Evolutionary conservation across 2,113 vertebrate species (phyloP).

Genomic region (Pao palembangensis): DNA sequence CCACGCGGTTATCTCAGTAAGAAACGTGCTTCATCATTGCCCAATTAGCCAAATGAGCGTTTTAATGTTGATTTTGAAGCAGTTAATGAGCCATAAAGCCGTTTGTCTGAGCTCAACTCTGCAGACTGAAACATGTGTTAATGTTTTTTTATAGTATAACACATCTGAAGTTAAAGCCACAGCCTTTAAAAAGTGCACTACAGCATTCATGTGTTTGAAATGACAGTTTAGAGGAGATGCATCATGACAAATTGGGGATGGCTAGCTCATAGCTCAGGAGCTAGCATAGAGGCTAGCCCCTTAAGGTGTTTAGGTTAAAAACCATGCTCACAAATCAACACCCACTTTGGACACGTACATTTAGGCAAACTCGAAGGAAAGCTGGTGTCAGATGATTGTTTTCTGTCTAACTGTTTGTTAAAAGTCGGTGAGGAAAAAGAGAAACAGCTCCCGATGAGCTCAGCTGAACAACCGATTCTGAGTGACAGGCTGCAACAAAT

Average conservation of each 20-base stretch:
- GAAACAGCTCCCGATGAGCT: not conserved
- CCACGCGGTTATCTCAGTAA: not conserved
- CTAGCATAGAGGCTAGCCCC: too few relatives aligned
- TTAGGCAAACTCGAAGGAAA: too few relatives aligned
- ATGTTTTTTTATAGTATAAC: conserved; percentile 3
- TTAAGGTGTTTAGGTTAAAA: too few relatives aligned
- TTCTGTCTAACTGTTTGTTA: too few relatives aligned
- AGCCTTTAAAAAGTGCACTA: not conserved
- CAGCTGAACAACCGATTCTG: not conserved
- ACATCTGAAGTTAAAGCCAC: not conserved
- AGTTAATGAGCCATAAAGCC: conserved; percentile 19
- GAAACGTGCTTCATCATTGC: conserved; percentile 18
- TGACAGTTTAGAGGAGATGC: too few relatives aligned
- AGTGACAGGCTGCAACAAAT: not conserved
- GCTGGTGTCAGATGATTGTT: too few relatives aligned
- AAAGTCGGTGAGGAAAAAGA: too few relatives aligned
- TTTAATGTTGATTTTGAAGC: conserved; percentile 6
- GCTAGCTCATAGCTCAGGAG: too few relatives aligned
- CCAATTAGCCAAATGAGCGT: conserved; percentile 37
- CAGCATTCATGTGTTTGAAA: too few relatives aligned
- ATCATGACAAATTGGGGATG: too few relatives aligned
- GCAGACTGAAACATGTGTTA: conserved; percentile 19
- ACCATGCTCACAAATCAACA: too few relatives aligned
- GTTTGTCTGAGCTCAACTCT: conserved; percentile 13
- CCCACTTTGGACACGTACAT: too few relatives aligned